Base-by-base conservation (phyloP, 2,797 vertebrate genomes). In the Squalus acanthias region DNA sequence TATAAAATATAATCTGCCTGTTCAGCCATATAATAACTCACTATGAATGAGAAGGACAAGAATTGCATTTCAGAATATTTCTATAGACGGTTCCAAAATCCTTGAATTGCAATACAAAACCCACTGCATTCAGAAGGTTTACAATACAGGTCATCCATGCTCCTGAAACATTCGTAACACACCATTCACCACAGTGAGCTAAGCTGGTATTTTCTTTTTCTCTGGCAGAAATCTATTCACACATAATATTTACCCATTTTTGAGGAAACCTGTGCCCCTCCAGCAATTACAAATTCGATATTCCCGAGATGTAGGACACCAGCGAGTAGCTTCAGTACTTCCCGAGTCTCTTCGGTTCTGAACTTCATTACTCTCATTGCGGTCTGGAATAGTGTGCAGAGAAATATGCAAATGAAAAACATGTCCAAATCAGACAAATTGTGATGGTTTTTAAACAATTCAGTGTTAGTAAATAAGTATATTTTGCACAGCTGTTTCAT, bases 331-430 rank as follows among this genome's bases (percentile, higher is more conserved):
- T 98, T 98, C 97, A 99, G 97, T 97, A 99, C 97, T 97, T 99
- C 99, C 70, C 89, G 97, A 26, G 99, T 98, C 96, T 99, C 98
- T 96, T 99, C 99, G 96, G 98, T 98, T 7, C 98, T 98, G 97
- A 99, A 99, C 96, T 99, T 98, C 99, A 99, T 99, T 2, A 99
- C 99, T 88, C 98, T 98, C 98, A 99, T 99, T 7, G 99, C 99
- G 87, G 97, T 98, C 99, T 99, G 97, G 9, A 97, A 13, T 17
- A 24, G 7, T 5, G 70, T 12, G 26, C 33, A 46, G 33, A 69
- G n/a, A 76, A 0, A 53, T 1, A 7, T 70, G 22, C 15, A 20
- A 46, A 17, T 70, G 17, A 95, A 69, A 70, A 24, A 22, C 50
- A 95, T 46, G 26, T 93, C 4, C 39, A 95, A 72, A 46, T 67